Evolutionary conservation across 1,140 invertebrate species (phyloP).

Genomic region (Drusus annulatus): DNA sequence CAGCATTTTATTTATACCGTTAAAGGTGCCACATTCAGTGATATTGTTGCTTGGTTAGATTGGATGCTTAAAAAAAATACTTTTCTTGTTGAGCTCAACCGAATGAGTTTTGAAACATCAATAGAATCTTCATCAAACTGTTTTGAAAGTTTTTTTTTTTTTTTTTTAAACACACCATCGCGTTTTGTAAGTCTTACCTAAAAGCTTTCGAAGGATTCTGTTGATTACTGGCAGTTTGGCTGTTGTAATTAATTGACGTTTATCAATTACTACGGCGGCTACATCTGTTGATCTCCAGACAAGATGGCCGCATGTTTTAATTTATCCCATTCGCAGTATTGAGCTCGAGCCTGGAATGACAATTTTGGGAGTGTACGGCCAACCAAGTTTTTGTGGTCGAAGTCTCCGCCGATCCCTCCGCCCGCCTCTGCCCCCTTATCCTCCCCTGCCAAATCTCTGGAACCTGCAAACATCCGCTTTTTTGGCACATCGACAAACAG

Average conservation of each 20-base stretch:
- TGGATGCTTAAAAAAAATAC: too few relatives aligned
- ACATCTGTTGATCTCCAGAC: conserved; percentile 53
- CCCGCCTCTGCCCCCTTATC: conserved; percentile 1
- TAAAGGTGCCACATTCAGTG: too few relatives aligned
- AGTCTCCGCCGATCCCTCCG: conserved; percentile 46
- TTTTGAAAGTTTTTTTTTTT: too few relatives aligned
- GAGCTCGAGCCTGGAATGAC: conserved; percentile 57
- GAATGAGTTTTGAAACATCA: too few relatives aligned
- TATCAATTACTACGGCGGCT: conserved; percentile 38
- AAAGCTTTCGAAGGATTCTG: too few relatives aligned
- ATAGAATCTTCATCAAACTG: too few relatives aligned
- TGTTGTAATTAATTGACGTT: conserved; percentile 4
- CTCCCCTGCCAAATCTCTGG: conserved; percentile 22
- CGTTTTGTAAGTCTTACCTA: too few relatives aligned
- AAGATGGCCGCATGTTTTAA: conserved; percentile 56
- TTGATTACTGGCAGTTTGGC: too few relatives aligned
- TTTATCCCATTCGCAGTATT: conserved; percentile 59
- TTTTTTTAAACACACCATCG: too few relatives aligned
- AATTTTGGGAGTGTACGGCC: conserved; percentile 52
- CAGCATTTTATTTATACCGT: background rate
- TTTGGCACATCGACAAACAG: conserved; percentile 49
- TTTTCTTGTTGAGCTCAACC: too few relatives aligned
- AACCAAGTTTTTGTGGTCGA: conserved; percentile 55
- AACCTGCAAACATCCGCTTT: conserved; percentile 53
- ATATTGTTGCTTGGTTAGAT: too few relatives aligned